Evolutionary conservation across 1,140 invertebrate species (phyloP).

Genomic region (Bombus superbus): DNA sequence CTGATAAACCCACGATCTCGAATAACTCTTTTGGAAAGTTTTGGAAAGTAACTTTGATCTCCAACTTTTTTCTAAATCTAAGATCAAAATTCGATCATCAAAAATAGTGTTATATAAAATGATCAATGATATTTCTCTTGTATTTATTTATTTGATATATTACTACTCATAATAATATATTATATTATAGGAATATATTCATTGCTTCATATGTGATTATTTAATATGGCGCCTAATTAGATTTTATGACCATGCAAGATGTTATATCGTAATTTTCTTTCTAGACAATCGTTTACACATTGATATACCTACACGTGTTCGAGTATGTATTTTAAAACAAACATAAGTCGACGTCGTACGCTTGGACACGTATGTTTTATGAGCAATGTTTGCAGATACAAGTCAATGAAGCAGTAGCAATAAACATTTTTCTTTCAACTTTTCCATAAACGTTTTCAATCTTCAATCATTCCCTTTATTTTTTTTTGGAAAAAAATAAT

Average conservation of each 20-base stretch:
- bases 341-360: not conserved
- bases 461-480: too few relatives aligned
- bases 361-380: not conserved
- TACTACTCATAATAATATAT: not conserved
- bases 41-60: not conserved
- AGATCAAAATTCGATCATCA: not conserved
- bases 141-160: not conserved
- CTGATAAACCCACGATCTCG: not conserved
- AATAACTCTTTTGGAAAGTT: conserved; percentile 4
- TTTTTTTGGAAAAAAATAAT: not conserved
- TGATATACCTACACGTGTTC: not conserved
- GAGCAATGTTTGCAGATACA: not conserved
- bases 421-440: conserved; percentile 2
- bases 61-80: not conserved
- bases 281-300: not conserved
- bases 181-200: not conserved
- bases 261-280: not conserved
- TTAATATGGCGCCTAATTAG: not conserved
- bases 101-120: not conserved
- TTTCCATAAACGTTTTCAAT: not conserved
- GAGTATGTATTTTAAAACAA: conserved; percentile 10
- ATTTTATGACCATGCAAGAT: not conserved
- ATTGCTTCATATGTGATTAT: not conserved
- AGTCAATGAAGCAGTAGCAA: not conserved
- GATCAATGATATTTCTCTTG: too few relatives aligned